A percentile compares a stretch with the other conserved stretches of the same genome.
phyloP scores from a whole-genome alignment of 2,888 invertebrate genomes.

The Mactromeris polynyma region DNA sequence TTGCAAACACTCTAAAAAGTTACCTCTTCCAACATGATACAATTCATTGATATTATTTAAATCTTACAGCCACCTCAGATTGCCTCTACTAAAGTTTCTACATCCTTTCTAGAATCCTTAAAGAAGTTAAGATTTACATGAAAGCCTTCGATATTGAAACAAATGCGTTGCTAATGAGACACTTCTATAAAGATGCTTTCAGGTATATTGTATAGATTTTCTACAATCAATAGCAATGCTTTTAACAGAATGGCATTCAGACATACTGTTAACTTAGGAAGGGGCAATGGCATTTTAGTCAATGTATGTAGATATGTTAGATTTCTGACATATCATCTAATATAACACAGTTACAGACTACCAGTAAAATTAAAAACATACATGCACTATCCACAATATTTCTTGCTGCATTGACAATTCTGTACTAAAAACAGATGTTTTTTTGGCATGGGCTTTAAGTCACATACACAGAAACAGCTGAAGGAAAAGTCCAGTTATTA shows the following conservation, averaged over 20 bases:
- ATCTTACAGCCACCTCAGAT: not conserved
- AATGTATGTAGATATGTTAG: not conserved
- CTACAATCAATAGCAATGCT: not conserved
- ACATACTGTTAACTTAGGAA: not conserved
- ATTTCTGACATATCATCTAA: not conserved
- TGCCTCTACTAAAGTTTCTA: not conserved
- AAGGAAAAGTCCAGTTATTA: too few relatives aligned
- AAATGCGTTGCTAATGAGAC: not conserved
- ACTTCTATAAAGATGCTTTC: not conserved
- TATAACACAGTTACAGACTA: not conserved
- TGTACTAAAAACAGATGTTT: too few relatives aligned
- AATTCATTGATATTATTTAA: not conserved
- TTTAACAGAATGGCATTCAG: not conserved
- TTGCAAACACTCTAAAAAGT: not conserved
- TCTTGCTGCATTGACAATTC: too few relatives aligned
- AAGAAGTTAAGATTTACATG: not conserved
- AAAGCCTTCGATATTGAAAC: not conserved
- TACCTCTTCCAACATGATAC: not conserved
- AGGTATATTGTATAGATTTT: not conserved
- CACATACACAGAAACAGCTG: too few relatives aligned
- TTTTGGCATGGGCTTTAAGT: too few relatives aligned
- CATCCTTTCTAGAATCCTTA: not conserved
- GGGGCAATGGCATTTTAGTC: not conserved
- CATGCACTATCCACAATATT: not conserved
- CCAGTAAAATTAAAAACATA: not conserved